Conservation (phyloP, 2,888 invertebrate genomes). For the Caenorhabditis sulstoni region DNA sequence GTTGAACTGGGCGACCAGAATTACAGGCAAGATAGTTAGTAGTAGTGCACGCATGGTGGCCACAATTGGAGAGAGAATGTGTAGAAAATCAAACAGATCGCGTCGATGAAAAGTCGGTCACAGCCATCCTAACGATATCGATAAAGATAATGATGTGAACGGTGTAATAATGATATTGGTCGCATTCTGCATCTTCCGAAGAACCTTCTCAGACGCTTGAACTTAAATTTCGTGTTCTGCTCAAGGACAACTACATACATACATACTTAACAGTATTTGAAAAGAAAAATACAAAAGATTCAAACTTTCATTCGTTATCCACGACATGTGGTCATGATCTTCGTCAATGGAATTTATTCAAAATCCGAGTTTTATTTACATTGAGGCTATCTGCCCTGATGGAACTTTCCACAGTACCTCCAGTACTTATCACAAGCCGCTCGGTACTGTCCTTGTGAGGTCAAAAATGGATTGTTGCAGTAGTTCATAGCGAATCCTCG, state of each 20-base stretch:
- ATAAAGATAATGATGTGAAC: slow-evolving; percentile 33
- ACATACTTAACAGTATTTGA: too few relatives aligned
- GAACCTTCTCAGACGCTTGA: too few relatives aligned
- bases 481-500: slow-evolving; percentile 73
- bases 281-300: too few relatives aligned
- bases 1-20: slow-evolving; percentile 14
- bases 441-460: slow-evolving; percentile 71
- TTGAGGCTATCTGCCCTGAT: slow-evolving; percentile 39
- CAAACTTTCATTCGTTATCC: too few relatives aligned
- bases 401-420: slow-evolving; percentile 70
- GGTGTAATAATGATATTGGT: slow-evolving; percentile 11
- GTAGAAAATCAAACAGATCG: background rate
- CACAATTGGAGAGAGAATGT: background rate
- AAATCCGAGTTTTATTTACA: background rate
- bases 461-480: slow-evolving; percentile 74
- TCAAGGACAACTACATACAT: too few relatives aligned
- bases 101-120: slow-evolving; percentile 42
- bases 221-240: too few relatives aligned
- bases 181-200: background rate
- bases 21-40: background rate
- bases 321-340: background rate
- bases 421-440: slow-evolving; percentile 76
- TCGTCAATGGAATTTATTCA: background rate
- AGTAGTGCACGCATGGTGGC: background rate
- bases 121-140: slow-evolving; percentile 21